These are phyloP conservation scores for Sitta carolinensis DNA, from an alignment of 2,797 vertebrate species.

Conservation along the genomic window DNA sequence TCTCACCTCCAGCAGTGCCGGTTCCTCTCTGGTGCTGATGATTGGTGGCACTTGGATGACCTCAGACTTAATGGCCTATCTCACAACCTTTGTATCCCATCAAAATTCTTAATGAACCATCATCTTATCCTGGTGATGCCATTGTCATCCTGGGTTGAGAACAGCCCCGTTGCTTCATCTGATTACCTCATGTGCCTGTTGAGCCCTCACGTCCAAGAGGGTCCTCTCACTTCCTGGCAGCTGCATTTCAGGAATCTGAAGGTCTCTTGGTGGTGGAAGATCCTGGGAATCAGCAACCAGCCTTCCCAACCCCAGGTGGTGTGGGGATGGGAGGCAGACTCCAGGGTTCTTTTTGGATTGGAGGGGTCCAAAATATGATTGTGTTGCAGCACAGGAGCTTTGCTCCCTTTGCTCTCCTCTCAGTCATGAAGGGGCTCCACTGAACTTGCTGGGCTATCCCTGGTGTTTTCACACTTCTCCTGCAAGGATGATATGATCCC, in stretches of 20 bases:
- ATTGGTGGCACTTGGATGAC: not conserved
- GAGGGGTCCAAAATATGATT: not conserved
- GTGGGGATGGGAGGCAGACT: not conserved
- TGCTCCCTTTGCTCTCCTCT: not conserved
- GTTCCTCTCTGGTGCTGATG: not conserved
- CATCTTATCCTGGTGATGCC: not conserved
- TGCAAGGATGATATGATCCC: not conserved
- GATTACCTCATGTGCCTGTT: not conserved
- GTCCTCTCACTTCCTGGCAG: not conserved
- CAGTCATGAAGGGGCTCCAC: fast-evolving
- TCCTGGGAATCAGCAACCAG: not conserved
- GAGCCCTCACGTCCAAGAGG: fast-evolving
- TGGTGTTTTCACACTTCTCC: not conserved
- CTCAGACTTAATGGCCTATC: slow-evolving; percentile 3
- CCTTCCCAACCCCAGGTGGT: not conserved
- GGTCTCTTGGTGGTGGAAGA: not conserved
- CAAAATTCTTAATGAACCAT: not conserved
- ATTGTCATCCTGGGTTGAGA: not conserved
- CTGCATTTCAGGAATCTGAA: not conserved
- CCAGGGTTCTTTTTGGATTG: not conserved
- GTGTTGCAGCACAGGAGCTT: not conserved
- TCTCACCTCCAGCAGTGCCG: not conserved
- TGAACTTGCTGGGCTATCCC: not conserved
- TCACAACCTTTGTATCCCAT: not conserved
- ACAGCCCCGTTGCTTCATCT: not conserved